Conservation (phyloP, 2,113 vertebrate species). For the Seriola rivoliana region DNA sequence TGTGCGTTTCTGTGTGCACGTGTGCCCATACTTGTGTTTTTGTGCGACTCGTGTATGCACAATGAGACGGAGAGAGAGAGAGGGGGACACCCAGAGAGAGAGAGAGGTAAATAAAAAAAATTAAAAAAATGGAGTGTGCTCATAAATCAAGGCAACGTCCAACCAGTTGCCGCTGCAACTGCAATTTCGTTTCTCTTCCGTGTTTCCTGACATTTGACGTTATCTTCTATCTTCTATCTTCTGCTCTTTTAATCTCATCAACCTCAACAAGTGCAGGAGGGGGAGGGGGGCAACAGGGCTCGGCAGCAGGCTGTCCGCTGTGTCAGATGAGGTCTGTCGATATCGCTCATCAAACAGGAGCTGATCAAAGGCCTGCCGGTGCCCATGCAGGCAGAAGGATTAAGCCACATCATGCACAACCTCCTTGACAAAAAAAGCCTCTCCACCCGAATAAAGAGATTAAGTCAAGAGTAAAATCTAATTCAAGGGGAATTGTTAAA, state of each 20-base stretch:
- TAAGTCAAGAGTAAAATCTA: slow-evolving; percentile 80
- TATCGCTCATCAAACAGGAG: slow-evolving; percentile 81
- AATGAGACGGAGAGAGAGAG: slow-evolving; percentile 17
- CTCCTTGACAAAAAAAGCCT: slow-evolving; percentile 70
- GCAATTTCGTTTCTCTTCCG: slow-evolving; percentile 27
- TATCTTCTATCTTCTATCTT: slow-evolving; percentile 46
- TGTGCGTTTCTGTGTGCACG: slow-evolving; percentile 22
- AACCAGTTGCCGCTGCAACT: slow-evolving; percentile 31
- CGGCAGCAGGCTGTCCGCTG: slow-evolving; percentile 25
- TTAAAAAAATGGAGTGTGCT: slow-evolving; percentile 51
- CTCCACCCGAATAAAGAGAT: slow-evolving; percentile 79
- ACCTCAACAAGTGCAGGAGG: slow-evolving; percentile 58
- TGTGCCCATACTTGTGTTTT: slow-evolving; percentile 29
- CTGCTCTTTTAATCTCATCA: slow-evolving; percentile 79
- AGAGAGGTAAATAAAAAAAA: neutral
- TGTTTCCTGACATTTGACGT: slow-evolving; percentile 62
- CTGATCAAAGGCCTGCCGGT: slow-evolving; percentile 79
- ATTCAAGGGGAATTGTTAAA: slow-evolving; percentile 71
- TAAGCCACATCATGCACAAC: slow-evolving; percentile 76
- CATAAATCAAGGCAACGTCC: slow-evolving; percentile 72
- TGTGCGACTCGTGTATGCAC: slow-evolving; percentile 44
- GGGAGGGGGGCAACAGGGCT: neutral
- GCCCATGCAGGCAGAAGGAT: slow-evolving; percentile 75
- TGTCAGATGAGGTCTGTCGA: slow-evolving; percentile 79
- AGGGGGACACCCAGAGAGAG: slow-evolving; percentile 19